A percentile compares a stretch with the other conserved stretches of the same genome.
Evolutionary conservation across 2,113 vertebrate genomes (phyloP).

Genomic region (Ictalurus punctatus): DNA sequence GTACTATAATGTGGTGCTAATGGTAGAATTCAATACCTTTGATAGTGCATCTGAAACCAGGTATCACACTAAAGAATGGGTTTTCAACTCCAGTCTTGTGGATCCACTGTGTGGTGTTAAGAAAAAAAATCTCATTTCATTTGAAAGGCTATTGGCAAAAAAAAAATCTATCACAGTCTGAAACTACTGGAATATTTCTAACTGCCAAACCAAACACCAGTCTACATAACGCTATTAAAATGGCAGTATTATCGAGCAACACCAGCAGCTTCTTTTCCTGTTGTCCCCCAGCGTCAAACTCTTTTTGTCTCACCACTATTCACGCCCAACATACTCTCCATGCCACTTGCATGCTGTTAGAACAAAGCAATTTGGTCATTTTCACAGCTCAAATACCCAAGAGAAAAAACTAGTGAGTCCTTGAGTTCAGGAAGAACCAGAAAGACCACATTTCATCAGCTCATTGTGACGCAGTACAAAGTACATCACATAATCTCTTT

Average conservation of each 20-base stretch:
- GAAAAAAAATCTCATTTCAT: not conserved
- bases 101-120: too few relatives aligned
- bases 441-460: not conserved
- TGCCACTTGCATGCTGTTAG: not conserved
- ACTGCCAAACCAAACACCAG: not conserved
- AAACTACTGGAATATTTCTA: not conserved
- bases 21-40: not conserved
- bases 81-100: not conserved
- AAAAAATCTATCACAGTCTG: not conserved
- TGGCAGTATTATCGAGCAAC: not conserved
- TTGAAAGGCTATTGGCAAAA: not conserved
- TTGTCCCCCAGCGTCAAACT: not conserved
- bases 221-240: not conserved
- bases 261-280: not conserved
- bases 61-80: not conserved
- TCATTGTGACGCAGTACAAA: not conserved
- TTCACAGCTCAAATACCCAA: not conserved
- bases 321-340: not conserved
- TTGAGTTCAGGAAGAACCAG: not conserved
- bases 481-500: conserved; percentile 11
- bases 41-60: not conserved
- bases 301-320: not conserved
- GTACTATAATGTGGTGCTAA: not conserved
- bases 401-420: not conserved
- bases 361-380: not conserved